Base-by-base conservation (phyloP, 2,888 invertebrate species). In the Drosophila limbata region DNA sequence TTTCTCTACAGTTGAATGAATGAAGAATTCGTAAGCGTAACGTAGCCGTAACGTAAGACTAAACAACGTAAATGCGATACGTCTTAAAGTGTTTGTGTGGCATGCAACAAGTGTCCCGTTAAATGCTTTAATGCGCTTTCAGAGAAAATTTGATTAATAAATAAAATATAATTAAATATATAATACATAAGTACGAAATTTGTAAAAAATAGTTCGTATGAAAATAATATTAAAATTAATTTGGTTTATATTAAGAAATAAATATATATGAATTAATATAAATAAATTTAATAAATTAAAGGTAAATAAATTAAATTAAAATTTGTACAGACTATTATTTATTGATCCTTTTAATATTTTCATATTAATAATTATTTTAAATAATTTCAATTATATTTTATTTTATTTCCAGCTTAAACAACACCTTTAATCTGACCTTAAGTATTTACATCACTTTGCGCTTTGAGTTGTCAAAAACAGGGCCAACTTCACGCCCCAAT, bases 391-490 rank as follows among this genome's bases (percentile, higher is more conserved):
- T 13, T 4, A 28, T 4, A 5, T 31, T 28, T 2, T 9, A 10
- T 4, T 4, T 15, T 0, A 15, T 15, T 8, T 13, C 10, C 19
- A 1, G 8, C n/a, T 35, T 1, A 6, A 33, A 19, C 8, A 13
- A 13, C 19, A 44, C 21, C 45, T 47, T 57, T 35, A 17, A 37
- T 39, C 35, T 52, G 25, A 25, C 25, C n/a, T 50, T 59, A 17
- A 31, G 5, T 11, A 39, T 59, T 39, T 33, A 28, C 60, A 47
- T 61, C 62, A 57, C 56, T 60, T 53, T 64, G 69, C 75, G 70
- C 84, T 79, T 73, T 67, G 55, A 66, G 77, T 72, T 87, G 84
- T 84, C 84, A 80, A 68, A 73, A 73, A 67, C 87, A 78, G 52
- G 42, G 62, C 19, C 50, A 51, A 61, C 63, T 53, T 53, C 50